These are phyloP conservation scores for Pachyrhynchus sulphureomaculatus DNA, from an alignment of 1,140 invertebrate species.

Conservation along the genomic window DNA sequence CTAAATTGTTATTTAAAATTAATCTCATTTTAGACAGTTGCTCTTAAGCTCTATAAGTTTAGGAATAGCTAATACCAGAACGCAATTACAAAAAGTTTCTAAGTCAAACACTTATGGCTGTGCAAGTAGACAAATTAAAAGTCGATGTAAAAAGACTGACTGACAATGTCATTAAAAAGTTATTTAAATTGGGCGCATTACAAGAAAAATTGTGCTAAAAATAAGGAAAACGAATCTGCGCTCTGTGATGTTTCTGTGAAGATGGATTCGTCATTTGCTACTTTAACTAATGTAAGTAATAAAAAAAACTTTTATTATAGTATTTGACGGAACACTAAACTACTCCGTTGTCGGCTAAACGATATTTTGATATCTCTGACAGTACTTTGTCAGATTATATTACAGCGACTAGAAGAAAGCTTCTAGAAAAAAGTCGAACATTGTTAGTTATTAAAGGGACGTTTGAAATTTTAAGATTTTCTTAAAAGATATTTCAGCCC, in stretches of 20 bases:
- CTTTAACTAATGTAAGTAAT: constrained; percentile 5
- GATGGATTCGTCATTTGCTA: constrained; percentile 32
- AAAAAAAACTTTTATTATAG: constrained; percentile 4
- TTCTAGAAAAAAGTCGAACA: too few relatives aligned
- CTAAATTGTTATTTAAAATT: not conserved
- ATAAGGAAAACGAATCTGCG: constrained; percentile 9
- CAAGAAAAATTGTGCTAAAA: constrained; percentile 36
- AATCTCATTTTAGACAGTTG: constrained; percentile 55
- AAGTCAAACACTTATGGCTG: constrained; percentile 60
- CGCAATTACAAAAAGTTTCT: constrained; percentile 58
- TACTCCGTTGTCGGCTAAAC: too few relatives aligned
- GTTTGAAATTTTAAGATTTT: too few relatives aligned
- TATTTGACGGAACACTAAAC: not conserved
- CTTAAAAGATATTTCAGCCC: too few relatives aligned
- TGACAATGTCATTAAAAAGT: constrained; percentile 57
- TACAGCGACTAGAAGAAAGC: too few relatives aligned
- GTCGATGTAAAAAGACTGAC: constrained; percentile 61
- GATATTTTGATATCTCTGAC: too few relatives aligned
- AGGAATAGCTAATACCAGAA: constrained; percentile 58
- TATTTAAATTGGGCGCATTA: constrained; percentile 63
- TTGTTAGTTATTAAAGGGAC: too few relatives aligned
- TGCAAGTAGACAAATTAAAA: constrained; percentile 60
- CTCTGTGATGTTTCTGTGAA: constrained; percentile 35
- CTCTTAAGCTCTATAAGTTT: constrained; percentile 70
- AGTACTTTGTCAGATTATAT: too few relatives aligned